Evolutionary conservation across 2,113 vertebrate species (phyloP).

Genomic region (Kryptolebias marmoratus): DNA sequence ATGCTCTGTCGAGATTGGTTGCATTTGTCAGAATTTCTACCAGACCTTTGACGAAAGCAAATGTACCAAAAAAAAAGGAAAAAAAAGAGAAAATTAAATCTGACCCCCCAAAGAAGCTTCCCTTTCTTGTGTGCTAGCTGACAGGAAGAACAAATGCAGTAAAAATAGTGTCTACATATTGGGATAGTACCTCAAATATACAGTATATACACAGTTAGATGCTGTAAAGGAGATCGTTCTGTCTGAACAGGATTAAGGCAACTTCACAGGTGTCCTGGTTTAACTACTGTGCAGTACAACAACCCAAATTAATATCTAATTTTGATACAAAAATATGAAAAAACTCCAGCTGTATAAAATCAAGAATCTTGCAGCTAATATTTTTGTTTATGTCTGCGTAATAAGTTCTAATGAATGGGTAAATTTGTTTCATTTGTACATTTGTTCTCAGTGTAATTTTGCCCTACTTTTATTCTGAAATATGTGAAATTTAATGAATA

Average conservation of each 20-base stretch:
- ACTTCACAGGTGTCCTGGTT: constrained; percentile 65
- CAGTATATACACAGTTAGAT: constrained; percentile 62
- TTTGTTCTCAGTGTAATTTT: not conserved
- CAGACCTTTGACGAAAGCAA: not conserved
- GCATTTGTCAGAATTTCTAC: not conserved
- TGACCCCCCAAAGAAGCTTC: constrained; percentile 8
- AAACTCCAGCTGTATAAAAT: constrained; percentile 22
- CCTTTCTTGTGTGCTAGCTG: not conserved
- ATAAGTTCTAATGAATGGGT: constrained; percentile 20
- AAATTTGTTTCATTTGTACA: constrained; percentile 5
- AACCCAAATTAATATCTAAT: constrained; percentile 23
- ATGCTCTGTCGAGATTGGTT: constrained; percentile 18
- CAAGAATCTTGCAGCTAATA: constrained; percentile 22
- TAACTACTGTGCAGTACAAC: constrained; percentile 39
- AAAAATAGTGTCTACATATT: constrained; percentile 33
- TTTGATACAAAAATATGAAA: constrained; percentile 58
- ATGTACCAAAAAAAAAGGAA: not conserved
- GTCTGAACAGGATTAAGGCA: constrained; percentile 75
- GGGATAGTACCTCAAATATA: constrained; percentile 51
- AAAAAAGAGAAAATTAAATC: not conserved
- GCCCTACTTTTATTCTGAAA: not conserved
- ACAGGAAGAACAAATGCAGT: constrained; percentile 41
- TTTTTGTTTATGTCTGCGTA: not conserved
- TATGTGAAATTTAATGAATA: not conserved
- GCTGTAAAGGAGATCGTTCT: constrained; percentile 53